Percentiles rank a stretch among this genome's conserved stretches.
Evolutionary conservation across 2,113 vertebrate genomes (phyloP).

Genomic region (Ictalurus punctatus): DNA sequence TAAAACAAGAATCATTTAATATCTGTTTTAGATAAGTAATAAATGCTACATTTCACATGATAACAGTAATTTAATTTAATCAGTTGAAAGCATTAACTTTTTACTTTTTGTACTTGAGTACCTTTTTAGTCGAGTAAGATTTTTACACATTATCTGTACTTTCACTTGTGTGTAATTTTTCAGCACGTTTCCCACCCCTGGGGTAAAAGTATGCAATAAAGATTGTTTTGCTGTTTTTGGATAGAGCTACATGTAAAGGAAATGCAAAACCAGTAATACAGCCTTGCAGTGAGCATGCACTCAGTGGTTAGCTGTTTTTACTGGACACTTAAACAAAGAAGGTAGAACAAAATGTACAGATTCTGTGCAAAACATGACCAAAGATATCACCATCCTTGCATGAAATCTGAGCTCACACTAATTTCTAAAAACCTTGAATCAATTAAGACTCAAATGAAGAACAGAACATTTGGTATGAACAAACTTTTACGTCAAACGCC

Average conservation of each 20-base stretch:
- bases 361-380: not conserved
- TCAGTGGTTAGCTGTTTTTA: not conserved
- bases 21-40: too few relatives aligned
- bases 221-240: not conserved
- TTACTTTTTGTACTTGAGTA: not conserved
- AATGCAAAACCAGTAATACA: not conserved
- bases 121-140: not conserved
- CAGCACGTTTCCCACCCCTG: not conserved
- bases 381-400: not conserved
- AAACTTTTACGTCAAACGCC: not conserved
- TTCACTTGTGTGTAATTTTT: not conserved
- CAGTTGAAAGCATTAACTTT: not conserved
- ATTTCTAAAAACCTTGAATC: not conserved
- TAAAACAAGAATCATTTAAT: too few relatives aligned
- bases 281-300: not conserved
- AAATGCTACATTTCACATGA: too few relatives aligned
- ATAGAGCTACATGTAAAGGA: not conserved
- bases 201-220: not conserved
- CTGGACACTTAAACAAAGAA: not conserved
- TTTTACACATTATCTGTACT: not conserved
- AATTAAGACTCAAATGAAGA: constrained; percentile 7
- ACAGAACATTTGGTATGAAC: constrained; percentile 6
- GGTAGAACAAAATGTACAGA: not conserved
- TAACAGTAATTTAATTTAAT: too few relatives aligned
- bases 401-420: not conserved